These are phyloP conservation scores for Lapara coniferarum DNA, from an alignment of 2,888 invertebrate genomes.

Conservation along the genomic window DNA sequence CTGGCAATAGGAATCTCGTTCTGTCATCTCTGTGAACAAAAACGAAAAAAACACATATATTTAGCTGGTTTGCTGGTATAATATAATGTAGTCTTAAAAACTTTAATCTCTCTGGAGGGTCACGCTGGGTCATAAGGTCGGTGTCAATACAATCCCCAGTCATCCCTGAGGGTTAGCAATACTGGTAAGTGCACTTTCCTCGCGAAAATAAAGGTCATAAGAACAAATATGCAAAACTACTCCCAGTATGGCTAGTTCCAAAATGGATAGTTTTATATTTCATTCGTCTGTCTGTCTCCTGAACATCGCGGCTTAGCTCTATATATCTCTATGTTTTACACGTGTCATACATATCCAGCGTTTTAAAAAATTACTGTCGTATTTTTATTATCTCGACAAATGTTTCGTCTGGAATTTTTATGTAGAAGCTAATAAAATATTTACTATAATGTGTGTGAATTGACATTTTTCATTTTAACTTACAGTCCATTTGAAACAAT, in stretches of 20 bases:
- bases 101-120: too few relatives aligned
- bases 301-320: not conserved
- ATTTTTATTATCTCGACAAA: constrained; percentile 17
- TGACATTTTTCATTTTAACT: not conserved
- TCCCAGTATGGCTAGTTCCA: not conserved
- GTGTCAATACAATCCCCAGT: too few relatives aligned
- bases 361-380: constrained; percentile 15
- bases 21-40: too few relatives aligned
- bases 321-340: constrained; percentile 21
- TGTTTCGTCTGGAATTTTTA: not conserved
- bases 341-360: constrained; percentile 14
- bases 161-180: too few relatives aligned
- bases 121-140: too few relatives aligned
- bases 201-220: too few relatives aligned
- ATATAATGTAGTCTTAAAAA: too few relatives aligned
- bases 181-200: too few relatives aligned
- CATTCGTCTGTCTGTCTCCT: constrained; percentile 2
- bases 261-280: not conserved
- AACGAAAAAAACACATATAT: too few relatives aligned
- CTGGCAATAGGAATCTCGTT: too few relatives aligned
- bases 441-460: not conserved
- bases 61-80: too few relatives aligned
- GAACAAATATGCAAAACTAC: too few relatives aligned
- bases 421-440: not conserved
- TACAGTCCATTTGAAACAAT: not conserved